Evolutionary conservation across 1,140 invertebrate species (phyloP).

Genomic region (Tenebrio molitor): DNA sequence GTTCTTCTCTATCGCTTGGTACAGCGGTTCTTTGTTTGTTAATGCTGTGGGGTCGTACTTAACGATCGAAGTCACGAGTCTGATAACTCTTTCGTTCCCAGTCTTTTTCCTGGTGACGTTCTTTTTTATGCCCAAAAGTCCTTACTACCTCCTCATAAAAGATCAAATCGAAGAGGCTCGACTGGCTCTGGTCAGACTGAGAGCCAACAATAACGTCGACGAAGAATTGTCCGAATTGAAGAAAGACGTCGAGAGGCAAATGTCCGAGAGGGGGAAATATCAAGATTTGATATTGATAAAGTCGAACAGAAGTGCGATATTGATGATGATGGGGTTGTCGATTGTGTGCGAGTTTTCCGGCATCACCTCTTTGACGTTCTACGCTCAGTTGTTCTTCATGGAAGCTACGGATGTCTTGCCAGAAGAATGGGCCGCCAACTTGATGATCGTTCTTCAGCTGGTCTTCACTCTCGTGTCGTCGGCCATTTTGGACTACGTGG

Average conservation of each 20-base stretch:
- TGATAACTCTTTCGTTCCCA: conserved; percentile 68
- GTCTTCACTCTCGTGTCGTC: conserved; percentile 76
- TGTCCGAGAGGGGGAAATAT: conserved; percentile 61
- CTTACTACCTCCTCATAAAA: conserved; percentile 86
- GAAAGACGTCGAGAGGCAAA: conserved; percentile 56
- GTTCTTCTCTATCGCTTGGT: conserved; percentile 67
- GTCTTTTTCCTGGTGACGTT: conserved; percentile 65
- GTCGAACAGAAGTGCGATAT: conserved; percentile 67
- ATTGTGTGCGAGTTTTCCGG: conserved; percentile 75
- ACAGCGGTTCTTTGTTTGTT: conserved; percentile 67
- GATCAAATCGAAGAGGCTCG: conserved; percentile 78
- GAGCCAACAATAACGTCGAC: conserved; percentile 82
- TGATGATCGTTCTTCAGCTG: conserved; percentile 73
- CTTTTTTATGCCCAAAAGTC: conserved; percentile 89
- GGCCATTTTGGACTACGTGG: conserved; percentile 52
- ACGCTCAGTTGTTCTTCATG: conserved; percentile 71
- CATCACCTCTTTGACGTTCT: conserved; percentile 74
- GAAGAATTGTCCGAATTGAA: conserved; percentile 83
- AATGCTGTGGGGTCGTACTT: conserved; percentile 70
- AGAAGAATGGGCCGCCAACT: conserved; percentile 65
- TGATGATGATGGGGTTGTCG: conserved; percentile 69
- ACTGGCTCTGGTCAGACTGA: conserved; percentile 81
- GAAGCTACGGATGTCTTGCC: conserved; percentile 64
- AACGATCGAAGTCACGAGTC: conserved; percentile 68
- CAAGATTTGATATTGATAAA: conserved; percentile 66